phyloP scores from a whole-genome alignment of 2,797 vertebrate species.

The Lophius americanus region DNA sequence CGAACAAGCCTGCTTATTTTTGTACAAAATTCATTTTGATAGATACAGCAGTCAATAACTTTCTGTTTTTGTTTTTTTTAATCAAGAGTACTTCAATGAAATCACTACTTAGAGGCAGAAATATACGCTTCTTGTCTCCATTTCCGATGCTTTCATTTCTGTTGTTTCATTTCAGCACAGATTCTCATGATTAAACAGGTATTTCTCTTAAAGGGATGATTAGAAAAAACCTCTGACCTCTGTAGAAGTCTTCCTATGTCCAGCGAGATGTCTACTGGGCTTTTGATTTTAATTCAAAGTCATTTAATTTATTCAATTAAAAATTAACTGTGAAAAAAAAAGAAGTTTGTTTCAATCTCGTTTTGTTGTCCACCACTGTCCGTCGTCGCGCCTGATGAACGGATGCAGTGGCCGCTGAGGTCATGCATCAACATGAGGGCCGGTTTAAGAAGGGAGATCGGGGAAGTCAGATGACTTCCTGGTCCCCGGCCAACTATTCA shows the following conservation, averaged over 20 bases:
- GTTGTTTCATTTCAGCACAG: constrained; percentile 66
- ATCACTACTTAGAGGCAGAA: constrained; percentile 52
- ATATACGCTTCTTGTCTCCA: constrained; percentile 47
- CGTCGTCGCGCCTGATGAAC: constrained; percentile 35
- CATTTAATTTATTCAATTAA: constrained; percentile 85
- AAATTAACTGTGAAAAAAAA: constrained; percentile 66
- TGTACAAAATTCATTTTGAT: constrained; percentile 80
- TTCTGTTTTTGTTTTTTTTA: constrained; percentile 60
- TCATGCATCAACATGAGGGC: constrained; percentile 39
- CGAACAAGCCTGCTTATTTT: constrained; percentile 79
- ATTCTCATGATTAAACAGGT: constrained; percentile 65
- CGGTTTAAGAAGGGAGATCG: constrained; percentile 42
- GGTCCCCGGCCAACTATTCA: constrained; percentile 66
- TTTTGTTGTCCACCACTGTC: constrained; percentile 16
- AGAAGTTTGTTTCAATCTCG: constrained; percentile 35
- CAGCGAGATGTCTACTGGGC: constrained; percentile 73
- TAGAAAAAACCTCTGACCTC: constrained; percentile 81
- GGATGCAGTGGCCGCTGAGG: constrained; percentile 23
- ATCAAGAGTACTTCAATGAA: constrained; percentile 48
- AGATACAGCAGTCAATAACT: constrained; percentile 68
- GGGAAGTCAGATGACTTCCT: constrained; percentile 57
- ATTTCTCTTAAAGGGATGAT: constrained; percentile 85
- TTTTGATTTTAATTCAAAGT: constrained; percentile 81
- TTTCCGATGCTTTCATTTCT: constrained; percentile 62
- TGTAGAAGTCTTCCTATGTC: constrained; percentile 87